phyloP scores from a whole-genome alignment of 2,797 vertebrate genomes.

The Oryzias dopingdopingensis region DNA sequence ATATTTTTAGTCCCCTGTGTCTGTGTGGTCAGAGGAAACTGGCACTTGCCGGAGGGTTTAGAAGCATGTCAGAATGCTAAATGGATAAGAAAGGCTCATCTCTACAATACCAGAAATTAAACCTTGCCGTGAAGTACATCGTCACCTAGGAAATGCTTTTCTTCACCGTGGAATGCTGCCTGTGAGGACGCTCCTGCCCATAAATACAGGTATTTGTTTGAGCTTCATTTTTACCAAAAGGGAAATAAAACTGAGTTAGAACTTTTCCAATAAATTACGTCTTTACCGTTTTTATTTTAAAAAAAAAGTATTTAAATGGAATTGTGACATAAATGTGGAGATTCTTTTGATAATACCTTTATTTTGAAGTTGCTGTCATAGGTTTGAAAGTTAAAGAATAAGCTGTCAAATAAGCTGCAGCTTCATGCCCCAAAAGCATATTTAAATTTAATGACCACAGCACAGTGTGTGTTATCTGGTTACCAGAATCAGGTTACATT shows the following conservation, averaged over 20 bases:
- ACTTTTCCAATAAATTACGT: no score
- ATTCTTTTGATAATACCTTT: background rate
- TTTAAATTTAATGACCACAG: conserved; percentile 82
- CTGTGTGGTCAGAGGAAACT: conserved; percentile 50
- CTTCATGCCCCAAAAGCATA: conserved; percentile 51
- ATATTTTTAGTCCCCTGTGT: conserved; percentile 67
- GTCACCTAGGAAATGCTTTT: conserved; percentile 22
- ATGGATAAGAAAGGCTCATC: conserved; percentile 76
- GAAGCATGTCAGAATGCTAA: conserved; percentile 60
- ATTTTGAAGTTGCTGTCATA: background rate
- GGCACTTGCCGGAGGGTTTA: conserved; percentile 65
- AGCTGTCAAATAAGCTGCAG: conserved; percentile 22
- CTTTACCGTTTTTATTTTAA: no score
- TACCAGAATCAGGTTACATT: conserved; percentile 75
- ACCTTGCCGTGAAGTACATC: conserved; percentile 38
- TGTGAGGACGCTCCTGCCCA: conserved; percentile 5
- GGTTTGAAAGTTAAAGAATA: background rate
- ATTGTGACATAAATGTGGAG: no score
- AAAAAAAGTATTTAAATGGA: no score
- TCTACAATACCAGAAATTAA: conserved; percentile 76
- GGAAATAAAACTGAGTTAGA: background rate
- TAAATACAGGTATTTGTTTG: conserved; percentile 57
- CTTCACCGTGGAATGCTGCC: conserved; percentile 16
- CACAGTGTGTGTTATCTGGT: conserved; percentile 69
- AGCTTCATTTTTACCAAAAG: conserved; percentile 2